phyloP scores from a whole-genome alignment of 2,113 vertebrate species.

The Chroicocephalus ridibundus region DNA sequence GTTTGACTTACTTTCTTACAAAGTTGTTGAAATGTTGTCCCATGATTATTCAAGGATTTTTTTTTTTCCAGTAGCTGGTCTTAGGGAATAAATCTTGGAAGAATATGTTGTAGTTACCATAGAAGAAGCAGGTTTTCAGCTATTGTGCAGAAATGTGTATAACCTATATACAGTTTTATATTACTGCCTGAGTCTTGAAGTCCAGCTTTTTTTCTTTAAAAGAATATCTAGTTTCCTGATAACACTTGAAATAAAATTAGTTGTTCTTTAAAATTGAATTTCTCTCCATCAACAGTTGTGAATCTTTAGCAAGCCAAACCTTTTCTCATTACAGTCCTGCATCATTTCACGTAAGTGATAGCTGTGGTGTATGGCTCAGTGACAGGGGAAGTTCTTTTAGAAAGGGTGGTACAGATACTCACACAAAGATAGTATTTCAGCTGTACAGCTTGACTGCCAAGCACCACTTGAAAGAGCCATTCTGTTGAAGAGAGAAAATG shows the following conservation, averaged over 20 bases:
- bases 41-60: neutral
- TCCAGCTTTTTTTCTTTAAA: neutral
- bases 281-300: neutral
- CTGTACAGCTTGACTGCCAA: neutral
- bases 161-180: neutral
- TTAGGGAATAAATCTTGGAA: neutral
- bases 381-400: neutral
- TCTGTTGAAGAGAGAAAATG: constrained; percentile 1
- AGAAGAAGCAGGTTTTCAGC: neutral
- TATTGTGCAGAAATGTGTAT: neutral
- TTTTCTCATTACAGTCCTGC: neutral
- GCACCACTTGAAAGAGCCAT: constrained; percentile 23
- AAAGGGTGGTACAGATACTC: neutral
- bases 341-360: neutral
- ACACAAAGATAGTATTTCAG: constrained; percentile 5
- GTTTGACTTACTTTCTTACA: neutral
- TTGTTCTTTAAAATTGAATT: neutral
- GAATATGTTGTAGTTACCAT: neutral
- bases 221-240: neutral
- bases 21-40: neutral
- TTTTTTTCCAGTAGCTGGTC: neutral
- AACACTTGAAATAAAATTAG: neutral
- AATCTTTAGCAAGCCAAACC: neutral
- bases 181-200: neutral
- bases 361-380: neutral